Conservation (phyloP, 1,140 invertebrate genomes). For the Frieseomelitta varia region DNA sequence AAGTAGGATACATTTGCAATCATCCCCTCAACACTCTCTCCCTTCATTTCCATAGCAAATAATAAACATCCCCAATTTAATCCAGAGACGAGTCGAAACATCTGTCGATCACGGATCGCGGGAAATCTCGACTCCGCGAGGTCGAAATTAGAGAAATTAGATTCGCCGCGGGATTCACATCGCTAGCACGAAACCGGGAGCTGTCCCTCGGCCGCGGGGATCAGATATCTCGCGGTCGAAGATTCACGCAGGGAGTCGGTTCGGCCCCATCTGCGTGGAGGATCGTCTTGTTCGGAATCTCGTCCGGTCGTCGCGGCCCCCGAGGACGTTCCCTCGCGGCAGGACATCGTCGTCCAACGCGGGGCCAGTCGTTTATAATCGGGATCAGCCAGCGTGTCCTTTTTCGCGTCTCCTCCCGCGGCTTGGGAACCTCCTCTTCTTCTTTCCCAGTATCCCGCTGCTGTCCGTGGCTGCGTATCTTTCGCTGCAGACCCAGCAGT, state of each 20-base stretch:
- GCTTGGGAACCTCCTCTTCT: background rate
- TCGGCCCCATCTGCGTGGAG: conserved; percentile 1
- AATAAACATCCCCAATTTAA: background rate
- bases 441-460: conserved; percentile 63
- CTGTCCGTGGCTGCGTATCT: conserved; percentile 57
- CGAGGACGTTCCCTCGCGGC: conserved; percentile 48
- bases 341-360: conserved; percentile 39
- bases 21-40: too few species aligned
- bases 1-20: too few species aligned
- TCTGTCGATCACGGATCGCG: background rate
- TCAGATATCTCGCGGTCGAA: conserved; percentile 69
- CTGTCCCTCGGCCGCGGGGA: conserved; percentile 55
- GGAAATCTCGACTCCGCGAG: background rate
- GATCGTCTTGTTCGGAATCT: conserved; percentile 47
- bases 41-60: too few species aligned
- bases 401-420: conserved; percentile 59
- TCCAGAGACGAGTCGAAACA: background rate
- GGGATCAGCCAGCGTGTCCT: conserved; percentile 47
- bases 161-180: conserved; percentile 47
- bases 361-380: conserved; percentile 69
- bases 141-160: conserved; percentile 63
- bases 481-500: conserved; percentile 54
- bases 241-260: conserved; percentile 56
- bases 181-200: conserved; percentile 63
- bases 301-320: conserved; percentile 3